Percentiles rank a stretch among this genome's conserved stretches.
Evolutionary conservation across 2,797 vertebrate species (phyloP).

Genomic region (Acanthornis magna): DNA sequence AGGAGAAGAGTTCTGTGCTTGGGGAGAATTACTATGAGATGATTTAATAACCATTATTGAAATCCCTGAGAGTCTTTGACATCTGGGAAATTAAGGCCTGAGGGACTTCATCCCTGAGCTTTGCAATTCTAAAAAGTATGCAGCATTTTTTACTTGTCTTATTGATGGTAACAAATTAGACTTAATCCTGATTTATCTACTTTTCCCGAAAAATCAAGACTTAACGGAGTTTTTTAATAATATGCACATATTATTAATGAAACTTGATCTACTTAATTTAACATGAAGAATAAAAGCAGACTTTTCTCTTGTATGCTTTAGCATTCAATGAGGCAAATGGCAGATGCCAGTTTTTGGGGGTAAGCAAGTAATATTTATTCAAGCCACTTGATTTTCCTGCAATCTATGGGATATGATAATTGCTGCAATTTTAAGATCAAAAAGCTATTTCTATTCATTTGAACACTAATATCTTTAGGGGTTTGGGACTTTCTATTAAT

Average conservation of each 20-base stretch:
- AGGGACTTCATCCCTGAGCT: neutral
- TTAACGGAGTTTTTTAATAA: neutral
- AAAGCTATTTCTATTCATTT: constrained; percentile 38
- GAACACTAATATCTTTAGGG: constrained; percentile 3
- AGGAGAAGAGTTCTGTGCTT: neutral
- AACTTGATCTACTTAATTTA: constrained; percentile 41
- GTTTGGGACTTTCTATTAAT: constrained; percentile 34
- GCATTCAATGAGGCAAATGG: constrained; percentile 41
- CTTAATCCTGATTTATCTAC: constrained; percentile 1
- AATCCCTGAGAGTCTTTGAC: neutral
- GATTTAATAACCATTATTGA: neutral
- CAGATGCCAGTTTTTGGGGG: constrained; percentile 6
- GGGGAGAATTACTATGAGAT: neutral
- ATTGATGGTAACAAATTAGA: constrained; percentile 17
- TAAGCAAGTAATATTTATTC: constrained; percentile 62
- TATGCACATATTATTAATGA: constrained; percentile 31
- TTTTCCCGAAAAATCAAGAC: constrained; percentile 9
- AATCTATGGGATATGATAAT: constrained; percentile 65
- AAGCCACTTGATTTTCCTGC: constrained; percentile 68
- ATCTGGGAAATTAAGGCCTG: neutral
- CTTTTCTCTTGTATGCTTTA: neutral
- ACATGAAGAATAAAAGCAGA: constrained; percentile 19
- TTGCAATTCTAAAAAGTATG: neutral
- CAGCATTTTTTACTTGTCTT: neutral
- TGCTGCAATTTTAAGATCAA: constrained; percentile 69